Evolutionary conservation across 1,140 invertebrate genomes (phyloP).

Genomic region (Tyrophagus putrescentiae): DNA sequence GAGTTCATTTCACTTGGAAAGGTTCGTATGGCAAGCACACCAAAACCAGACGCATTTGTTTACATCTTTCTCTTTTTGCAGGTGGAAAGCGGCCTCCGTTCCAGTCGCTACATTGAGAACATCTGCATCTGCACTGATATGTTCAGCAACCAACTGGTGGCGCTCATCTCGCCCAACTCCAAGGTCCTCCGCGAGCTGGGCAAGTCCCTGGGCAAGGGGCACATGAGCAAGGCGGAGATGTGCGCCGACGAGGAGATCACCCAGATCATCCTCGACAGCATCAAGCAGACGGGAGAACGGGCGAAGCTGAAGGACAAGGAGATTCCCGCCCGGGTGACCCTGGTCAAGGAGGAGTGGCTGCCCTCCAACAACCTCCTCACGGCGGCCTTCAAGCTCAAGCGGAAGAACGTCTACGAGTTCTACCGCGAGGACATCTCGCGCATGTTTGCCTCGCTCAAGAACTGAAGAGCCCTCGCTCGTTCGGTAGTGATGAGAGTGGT

Average conservation of each 20-base stretch:
- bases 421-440: conserved; percentile 9
- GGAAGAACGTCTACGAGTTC: conserved; percentile 19
- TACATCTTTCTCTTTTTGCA: not conserved
- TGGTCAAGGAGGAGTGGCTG: conserved; percentile 35
- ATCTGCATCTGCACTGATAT: conserved; percentile 84
- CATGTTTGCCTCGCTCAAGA: conserved; percentile 16
- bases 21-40: conserved; percentile 23
- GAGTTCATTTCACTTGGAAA: conserved; percentile 57
- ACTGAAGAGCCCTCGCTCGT: too few relatives aligned
- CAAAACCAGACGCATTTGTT: not conserved
- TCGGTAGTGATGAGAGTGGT: too few relatives aligned
- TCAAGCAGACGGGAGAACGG: conserved; percentile 63
- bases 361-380: conserved; percentile 40
- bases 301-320: conserved; percentile 33
- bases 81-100: conserved; percentile 67
- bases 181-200: conserved; percentile 49
- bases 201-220: conserved; percentile 43
- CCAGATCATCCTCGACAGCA: conserved; percentile 45
- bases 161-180: conserved; percentile 72
- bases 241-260: conserved; percentile 49
- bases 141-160: conserved; percentile 66
- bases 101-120: conserved; percentile 82
- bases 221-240: conserved; percentile 49
- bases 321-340: conserved; percentile 33
- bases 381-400: conserved; percentile 35